phyloP scores from a whole-genome alignment of 2,797 vertebrate genomes.

The Cirrhinus mrigala region DNA sequence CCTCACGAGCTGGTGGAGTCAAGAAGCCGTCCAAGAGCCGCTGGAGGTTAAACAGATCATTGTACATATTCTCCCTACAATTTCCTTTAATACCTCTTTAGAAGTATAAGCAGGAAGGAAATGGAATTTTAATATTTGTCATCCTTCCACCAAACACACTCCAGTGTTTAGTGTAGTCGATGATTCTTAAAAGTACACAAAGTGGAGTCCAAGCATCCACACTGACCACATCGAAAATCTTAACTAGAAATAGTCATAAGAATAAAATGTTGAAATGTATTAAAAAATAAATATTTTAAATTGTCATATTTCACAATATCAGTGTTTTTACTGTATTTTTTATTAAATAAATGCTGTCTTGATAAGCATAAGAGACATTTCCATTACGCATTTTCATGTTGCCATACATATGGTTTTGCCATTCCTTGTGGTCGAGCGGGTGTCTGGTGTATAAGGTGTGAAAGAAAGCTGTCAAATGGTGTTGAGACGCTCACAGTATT shows the following conservation, averaged over 20 bases:
- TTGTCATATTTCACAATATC: neutral
- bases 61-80: constrained; percentile 68
- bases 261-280: neutral
- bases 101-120: constrained; percentile 62
- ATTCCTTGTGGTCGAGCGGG: neutral
- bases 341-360: too few species aligned
- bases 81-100: constrained; percentile 70
- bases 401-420: constrained; percentile 26
- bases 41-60: constrained; percentile 70
- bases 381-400: neutral
- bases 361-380: neutral
- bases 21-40: constrained; percentile 62
- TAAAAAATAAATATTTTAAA: neutral
- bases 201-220: neutral
- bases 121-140: constrained; percentile 66
- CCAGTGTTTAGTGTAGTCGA: constrained; percentile 27
- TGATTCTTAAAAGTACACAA: neutral
- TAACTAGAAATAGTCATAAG: neutral
- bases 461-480: constrained; percentile 2
- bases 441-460: neutral
- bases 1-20: constrained; percentile 65
- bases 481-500: neutral
- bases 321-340: too few species aligned
- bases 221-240: neutral
- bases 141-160: constrained; percentile 41